Percentiles rank a stretch among this genome's conserved stretches.
phyloP scores from a whole-genome alignment of 2,797 vertebrate species.

The Nannoperca australis region DNA sequence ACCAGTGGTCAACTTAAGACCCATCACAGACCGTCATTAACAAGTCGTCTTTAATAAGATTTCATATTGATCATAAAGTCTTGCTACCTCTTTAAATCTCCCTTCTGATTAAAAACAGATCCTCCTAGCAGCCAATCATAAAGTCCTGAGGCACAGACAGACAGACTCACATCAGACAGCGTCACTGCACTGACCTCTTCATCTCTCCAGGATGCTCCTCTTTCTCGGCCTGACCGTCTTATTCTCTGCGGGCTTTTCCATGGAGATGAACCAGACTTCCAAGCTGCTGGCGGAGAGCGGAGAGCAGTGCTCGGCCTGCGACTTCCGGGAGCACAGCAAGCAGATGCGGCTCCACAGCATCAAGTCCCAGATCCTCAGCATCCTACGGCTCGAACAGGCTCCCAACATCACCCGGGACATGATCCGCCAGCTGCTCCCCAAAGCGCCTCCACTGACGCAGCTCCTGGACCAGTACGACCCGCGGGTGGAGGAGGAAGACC shows the following conservation, averaged over 20 bases:
- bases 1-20: no score
- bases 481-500: constrained; percentile 96
- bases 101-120: constrained; percentile 26
- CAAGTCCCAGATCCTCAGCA: constrained; percentile 98
- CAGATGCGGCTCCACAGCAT: constrained; percentile 95
- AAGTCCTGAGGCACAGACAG: constrained; percentile 82
- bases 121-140: constrained; percentile 88
- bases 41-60: no score
- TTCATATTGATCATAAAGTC: background rate
- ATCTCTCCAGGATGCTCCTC: constrained; percentile 88
- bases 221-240: constrained; percentile 86
- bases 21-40: no score
- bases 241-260: constrained; percentile 82
- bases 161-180: constrained; percentile 87
- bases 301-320: constrained; percentile 92
- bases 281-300: constrained; percentile 86
- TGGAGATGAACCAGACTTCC: constrained; percentile 86
- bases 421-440: constrained; percentile 96
- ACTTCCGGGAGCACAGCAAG: constrained; percentile 94
- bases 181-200: constrained; percentile 30
- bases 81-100: constrained; percentile 72
- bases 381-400: constrained; percentile 95
- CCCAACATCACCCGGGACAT: constrained; percentile 99
- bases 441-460: constrained; percentile 95
- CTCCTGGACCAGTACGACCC: constrained; percentile 98